A percentile compares a stretch with the other conserved stretches of the same genome.
These are phyloP conservation scores for Nestor notabilis DNA, from an alignment of 2,113 vertebrate genomes.

Conservation along the genomic window DNA sequence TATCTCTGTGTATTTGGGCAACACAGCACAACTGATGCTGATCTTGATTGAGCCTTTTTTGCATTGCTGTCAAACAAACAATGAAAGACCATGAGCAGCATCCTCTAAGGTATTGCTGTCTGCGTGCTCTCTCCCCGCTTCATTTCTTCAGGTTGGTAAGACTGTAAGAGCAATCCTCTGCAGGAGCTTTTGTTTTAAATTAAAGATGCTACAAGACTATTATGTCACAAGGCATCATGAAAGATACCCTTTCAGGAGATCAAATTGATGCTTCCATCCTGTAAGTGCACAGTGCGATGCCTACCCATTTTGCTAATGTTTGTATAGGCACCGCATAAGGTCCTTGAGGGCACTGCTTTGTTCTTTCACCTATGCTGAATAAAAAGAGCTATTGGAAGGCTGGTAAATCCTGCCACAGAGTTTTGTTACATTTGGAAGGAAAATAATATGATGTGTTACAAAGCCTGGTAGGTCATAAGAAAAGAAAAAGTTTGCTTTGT, in stretches of 20 bases:
- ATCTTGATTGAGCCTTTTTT: background rate
- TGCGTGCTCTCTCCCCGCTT: background rate
- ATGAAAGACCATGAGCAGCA: background rate
- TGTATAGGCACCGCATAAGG: background rate
- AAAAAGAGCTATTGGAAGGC: fast-evolving
- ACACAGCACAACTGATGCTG: background rate
- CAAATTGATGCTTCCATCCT: conserved; percentile 6
- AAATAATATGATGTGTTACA: background rate
- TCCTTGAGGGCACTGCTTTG: background rate
- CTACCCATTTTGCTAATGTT: background rate
- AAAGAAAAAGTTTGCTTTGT: background rate
- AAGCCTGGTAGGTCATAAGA: background rate
- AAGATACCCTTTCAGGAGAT: conserved; percentile 30
- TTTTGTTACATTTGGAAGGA: background rate
- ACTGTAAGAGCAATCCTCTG: background rate
- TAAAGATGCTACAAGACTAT: conserved; percentile 53
- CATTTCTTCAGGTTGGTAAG: background rate
- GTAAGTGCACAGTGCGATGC: background rate
- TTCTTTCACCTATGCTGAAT: background rate
- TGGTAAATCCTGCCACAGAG: background rate
- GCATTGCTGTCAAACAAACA: conserved; percentile 24
- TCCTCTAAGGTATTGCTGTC: conserved; percentile 27
- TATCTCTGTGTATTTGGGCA: background rate
- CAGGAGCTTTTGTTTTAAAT: conserved; percentile 50
- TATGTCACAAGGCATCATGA: conserved; percentile 26